Percentiles rank a stretch among this genome's conserved stretches.
Evolutionary conservation across 2,113 vertebrate genomes (phyloP).

Genomic region (Rhinogobius similis): DNA sequence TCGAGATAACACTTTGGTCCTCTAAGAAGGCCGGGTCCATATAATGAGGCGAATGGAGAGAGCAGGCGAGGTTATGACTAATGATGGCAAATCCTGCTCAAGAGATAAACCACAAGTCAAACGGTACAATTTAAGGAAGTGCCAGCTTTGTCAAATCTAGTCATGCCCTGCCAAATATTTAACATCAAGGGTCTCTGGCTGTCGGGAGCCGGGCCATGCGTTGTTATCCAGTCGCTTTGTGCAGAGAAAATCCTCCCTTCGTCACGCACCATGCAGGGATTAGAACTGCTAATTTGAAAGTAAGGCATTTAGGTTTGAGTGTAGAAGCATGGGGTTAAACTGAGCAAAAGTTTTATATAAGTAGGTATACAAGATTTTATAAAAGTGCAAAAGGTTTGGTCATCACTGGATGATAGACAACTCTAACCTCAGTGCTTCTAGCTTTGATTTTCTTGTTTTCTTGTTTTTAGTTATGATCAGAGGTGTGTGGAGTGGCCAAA

Average conservation of each 20-base stretch:
- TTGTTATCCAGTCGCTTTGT: slow-evolving; percentile 62
- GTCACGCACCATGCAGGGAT: slow-evolving; percentile 59
- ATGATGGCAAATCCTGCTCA: slow-evolving; percentile 60
- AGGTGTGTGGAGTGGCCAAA: too few species aligned
- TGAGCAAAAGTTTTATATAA: not conserved
- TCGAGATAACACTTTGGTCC: slow-evolving; percentile 13
- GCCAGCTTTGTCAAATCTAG: slow-evolving; percentile 63
- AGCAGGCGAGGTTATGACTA: slow-evolving; percentile 66
- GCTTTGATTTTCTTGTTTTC: not conserved
- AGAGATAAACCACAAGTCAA: slow-evolving; percentile 40
- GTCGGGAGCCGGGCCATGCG: slow-evolving; percentile 54
- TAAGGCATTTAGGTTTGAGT: slow-evolving; percentile 12
- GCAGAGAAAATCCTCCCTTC: slow-evolving; percentile 62
- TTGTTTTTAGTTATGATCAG: too few species aligned
- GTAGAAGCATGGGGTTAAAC: slow-evolving; percentile 16
- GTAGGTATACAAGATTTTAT: not conserved
- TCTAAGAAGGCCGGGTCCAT: slow-evolving; percentile 35
- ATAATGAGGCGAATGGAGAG: slow-evolving; percentile 52
- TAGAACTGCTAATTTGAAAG: slow-evolving; percentile 71
- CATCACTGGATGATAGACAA: not conserved
- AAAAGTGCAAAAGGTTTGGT: too few species aligned
- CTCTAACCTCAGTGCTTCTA: not conserved
- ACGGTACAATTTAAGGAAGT: slow-evolving; percentile 50
- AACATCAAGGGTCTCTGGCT: slow-evolving; percentile 64
- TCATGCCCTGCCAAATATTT: slow-evolving; percentile 56